Evolutionary conservation across 2,888 invertebrate genomes (phyloP).

Genomic region (Antheraea yamamai): DNA sequence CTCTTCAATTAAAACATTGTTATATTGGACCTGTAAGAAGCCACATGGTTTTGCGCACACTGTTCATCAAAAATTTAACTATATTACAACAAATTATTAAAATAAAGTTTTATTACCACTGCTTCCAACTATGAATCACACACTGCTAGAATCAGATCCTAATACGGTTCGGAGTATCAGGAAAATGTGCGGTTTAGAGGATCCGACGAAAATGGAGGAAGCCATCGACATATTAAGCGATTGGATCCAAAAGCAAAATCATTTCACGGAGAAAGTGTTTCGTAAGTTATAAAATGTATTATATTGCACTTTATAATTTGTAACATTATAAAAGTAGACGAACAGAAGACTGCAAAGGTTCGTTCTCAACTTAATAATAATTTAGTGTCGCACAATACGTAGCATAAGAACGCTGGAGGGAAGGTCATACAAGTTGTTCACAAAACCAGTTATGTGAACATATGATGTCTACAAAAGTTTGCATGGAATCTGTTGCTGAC

Average conservation of each 20-base stretch:
- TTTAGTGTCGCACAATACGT: no score
- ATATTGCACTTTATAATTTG: background rate
- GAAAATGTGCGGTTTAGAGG: constrained; percentile 41
- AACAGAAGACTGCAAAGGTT: background rate
- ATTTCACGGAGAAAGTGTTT: constrained; percentile 53
- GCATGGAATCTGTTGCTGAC: no score
- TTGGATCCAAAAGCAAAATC: constrained; percentile 53
- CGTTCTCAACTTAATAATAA: background rate
- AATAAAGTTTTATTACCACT: background rate
- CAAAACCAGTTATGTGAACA: no score
- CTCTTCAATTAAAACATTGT: background rate
- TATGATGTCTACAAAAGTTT: no score
- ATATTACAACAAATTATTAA: no score
- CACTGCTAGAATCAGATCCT: constrained; percentile 27
- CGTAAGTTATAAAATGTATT: constrained; percentile 37
- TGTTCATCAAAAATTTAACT: no score
- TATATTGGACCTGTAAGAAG: background rate
- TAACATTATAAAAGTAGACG: background rate
- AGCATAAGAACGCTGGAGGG: no score
- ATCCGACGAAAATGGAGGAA: constrained; percentile 42
- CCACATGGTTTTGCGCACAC: background rate
- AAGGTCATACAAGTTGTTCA: no score
- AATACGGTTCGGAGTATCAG: constrained; percentile 45
- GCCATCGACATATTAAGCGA: constrained; percentile 49
- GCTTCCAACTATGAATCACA: background rate